A percentile compares a stretch with the other conserved stretches of the same genome.
Evolutionary conservation across 2,113 vertebrate species (phyloP).

Genomic region (Datnioides undecimradiatus): DNA sequence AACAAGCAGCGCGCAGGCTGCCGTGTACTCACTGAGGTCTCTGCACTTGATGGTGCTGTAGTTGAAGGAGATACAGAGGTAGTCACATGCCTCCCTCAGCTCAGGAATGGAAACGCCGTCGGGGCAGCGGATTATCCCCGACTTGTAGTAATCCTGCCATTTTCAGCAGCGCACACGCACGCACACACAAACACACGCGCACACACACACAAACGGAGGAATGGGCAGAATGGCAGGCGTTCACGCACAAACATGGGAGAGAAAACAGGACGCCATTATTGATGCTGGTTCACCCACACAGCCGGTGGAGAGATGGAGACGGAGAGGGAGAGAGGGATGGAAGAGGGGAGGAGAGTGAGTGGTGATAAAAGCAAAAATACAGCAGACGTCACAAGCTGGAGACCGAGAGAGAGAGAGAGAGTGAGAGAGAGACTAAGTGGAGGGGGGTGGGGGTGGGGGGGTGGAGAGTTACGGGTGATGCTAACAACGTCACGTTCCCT

Average conservation of each 20-base stretch:
- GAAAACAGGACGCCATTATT: constrained; percentile 82
- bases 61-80: constrained; percentile 99
- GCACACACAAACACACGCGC: constrained; percentile 8
- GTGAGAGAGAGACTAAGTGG: constrained; percentile 1
- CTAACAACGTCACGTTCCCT: constrained; percentile 40
- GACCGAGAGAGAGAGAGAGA: background rate
- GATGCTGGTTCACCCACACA: constrained; percentile 56
- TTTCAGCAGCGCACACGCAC: constrained; percentile 45
- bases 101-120: constrained; percentile 99
- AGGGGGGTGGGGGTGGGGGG: background rate
- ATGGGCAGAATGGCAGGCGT: constrained; percentile 31
- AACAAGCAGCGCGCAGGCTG: background rate
- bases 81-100: constrained; percentile 98
- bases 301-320: background rate
- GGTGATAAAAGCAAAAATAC: constrained; percentile 54
- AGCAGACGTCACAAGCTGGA: constrained; percentile 32
- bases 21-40: constrained; percentile 97
- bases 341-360: background rate
- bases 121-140: constrained; percentile 98
- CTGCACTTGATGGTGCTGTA: constrained; percentile 99
- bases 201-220: constrained; percentile 24
- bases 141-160: constrained; percentile 98
- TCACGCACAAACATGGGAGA: constrained; percentile 53
- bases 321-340: background rate
- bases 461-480: constrained; percentile 3